Base-by-base conservation (phyloP, 1,140 invertebrate species). In the Zaprionus inermis region DNA sequence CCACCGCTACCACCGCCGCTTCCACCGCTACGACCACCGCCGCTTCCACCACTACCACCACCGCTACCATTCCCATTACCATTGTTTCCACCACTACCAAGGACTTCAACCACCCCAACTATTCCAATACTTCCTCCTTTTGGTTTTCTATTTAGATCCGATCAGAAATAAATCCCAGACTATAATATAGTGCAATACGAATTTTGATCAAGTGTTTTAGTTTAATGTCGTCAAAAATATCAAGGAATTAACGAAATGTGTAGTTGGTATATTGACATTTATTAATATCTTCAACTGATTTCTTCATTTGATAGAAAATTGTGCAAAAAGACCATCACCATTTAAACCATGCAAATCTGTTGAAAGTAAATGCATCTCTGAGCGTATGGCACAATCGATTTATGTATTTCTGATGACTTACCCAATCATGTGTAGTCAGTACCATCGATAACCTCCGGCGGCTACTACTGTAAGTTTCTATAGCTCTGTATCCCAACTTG, bases 331-430 rank as follows among this genome's bases (percentile, higher is more conserved):
- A 2, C 30, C 32, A 65, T 66, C 44, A 68, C 55, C 55, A 59
- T 60, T 38, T 32, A 69, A 55, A 63, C 67, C 68, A 64, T 71
- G 60, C 51, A 71, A 71, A 71, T 64, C 68, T 71, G 30, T 11
- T 9, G 0, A 2, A 32, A 11, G 16, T 11, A 61, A 9, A 28
- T 2, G 3, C 24, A 28, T 5, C 16, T 46, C 11, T 34, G n/a
- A 16, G 36, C 4, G 14, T 5, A 14, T 38, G 14, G 5, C n/a
- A 38, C 14, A 2, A 3, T 46, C n/a, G 20, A 20, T 36, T 6
- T 12, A 18, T 38, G 10, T 9, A 11, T 16, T 5, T 41, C 5
- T 24, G 20, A 14, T n/a, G 18, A 56, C 52, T 61, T 36, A 70
- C 52, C 49, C 52, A 38, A 28, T 44, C 12, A 10, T 20, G 24